Conservation (phyloP, 2,888 invertebrate species). For the Stenurella melanura region DNA sequence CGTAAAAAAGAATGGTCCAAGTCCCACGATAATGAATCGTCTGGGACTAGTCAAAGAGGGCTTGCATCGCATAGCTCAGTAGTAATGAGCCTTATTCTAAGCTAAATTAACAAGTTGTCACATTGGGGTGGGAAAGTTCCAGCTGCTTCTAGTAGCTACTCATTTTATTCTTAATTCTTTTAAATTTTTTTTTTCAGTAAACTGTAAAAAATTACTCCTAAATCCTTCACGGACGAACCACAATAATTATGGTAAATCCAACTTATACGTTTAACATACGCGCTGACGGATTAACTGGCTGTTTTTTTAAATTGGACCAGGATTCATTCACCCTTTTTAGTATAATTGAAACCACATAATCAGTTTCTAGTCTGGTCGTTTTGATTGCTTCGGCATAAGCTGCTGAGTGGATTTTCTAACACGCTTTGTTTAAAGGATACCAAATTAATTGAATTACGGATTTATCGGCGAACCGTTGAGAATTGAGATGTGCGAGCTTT, state of each 20-base stretch:
- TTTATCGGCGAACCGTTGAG: conserved; percentile 39
- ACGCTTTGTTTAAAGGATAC: conserved; percentile 55
- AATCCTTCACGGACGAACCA: neutral
- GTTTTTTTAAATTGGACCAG: neutral
- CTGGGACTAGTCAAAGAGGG: too few species aligned
- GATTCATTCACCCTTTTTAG: conserved; percentile 5
- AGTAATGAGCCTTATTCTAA: too few species aligned
- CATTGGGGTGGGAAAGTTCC: too few species aligned
- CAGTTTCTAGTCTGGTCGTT: conserved; percentile 40
- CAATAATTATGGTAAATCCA: neutral
- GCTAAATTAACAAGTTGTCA: too few species aligned
- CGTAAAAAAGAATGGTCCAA: too few species aligned
- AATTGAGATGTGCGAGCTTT: conserved; percentile 37
- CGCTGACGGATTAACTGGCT: neutral
- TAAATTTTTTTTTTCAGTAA: too few species aligned
- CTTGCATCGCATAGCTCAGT: too few species aligned
- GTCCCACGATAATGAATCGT: too few species aligned
- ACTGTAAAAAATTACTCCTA: too few species aligned
- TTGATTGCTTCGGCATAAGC: conserved; percentile 54
- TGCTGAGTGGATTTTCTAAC: conserved; percentile 57
- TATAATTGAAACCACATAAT: conserved; percentile 41
- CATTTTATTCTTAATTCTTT: too few species aligned
- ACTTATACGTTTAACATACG: neutral
- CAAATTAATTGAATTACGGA: conserved; percentile 53
- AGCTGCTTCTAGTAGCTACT: too few species aligned